These are phyloP conservation scores for Metallyticus violacea DNA, from an alignment of 2,888 invertebrate species.

Conservation along the genomic window DNA sequence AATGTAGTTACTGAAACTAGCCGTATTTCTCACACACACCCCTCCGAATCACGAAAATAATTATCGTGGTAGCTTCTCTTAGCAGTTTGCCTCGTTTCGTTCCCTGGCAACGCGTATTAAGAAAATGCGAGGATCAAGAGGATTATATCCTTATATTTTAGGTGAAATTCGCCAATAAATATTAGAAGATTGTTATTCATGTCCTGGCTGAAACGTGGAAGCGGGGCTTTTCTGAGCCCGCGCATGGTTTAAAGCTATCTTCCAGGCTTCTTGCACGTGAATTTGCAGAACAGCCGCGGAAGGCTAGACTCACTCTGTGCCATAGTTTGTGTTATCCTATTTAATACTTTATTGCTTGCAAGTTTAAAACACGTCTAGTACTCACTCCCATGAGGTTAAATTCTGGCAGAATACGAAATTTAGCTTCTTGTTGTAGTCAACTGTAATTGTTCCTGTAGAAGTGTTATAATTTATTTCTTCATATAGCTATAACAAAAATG, in stretches of 20 bases:
- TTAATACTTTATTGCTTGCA: too few relatives aligned
- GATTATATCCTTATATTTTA: constrained; percentile 2
- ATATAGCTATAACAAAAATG: too few relatives aligned
- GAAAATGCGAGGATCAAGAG: not conserved
- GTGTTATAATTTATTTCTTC: too few relatives aligned
- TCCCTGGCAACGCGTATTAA: not conserved
- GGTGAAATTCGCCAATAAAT: not conserved
- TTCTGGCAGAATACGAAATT: too few relatives aligned
- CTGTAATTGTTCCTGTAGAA: too few relatives aligned
- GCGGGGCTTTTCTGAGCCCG: not conserved
- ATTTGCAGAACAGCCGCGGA: not conserved
- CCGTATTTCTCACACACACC: not conserved
- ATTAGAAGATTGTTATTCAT: not conserved
- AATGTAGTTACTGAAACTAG: not conserved
- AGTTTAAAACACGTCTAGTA: too few relatives aligned
- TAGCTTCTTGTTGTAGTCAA: too few relatives aligned
- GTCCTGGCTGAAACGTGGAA: not conserved
- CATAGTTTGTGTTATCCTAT: too few relatives aligned
- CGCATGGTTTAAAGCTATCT: not conserved
- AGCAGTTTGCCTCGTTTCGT: not conserved
- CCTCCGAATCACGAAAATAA: not conserved
- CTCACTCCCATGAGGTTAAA: too few relatives aligned
- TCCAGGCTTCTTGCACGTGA: not conserved
- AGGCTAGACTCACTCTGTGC: too few relatives aligned
- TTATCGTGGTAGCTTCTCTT: not conserved